Evolutionary conservation across 2,113 vertebrate genomes (phyloP), one percentile per base, ranked within the genome.

Genomic region (Dasyurus viverrinus): DNA sequence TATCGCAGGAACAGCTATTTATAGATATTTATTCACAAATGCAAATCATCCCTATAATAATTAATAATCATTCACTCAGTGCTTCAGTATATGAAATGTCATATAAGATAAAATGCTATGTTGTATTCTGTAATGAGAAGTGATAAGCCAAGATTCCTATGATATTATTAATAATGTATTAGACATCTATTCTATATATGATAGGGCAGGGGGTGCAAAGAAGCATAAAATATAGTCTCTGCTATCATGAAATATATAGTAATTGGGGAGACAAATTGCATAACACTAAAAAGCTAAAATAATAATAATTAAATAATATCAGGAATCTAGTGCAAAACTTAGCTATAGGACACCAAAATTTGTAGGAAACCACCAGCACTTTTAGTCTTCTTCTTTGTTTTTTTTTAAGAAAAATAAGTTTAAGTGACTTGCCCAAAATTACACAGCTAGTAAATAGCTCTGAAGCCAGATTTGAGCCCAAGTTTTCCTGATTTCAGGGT

Each of bases 11-110:
- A 84, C 1, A 84, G 96, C 92, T 94, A 53, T 97, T 93, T 76
- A 94, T 52, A 94, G 90, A 95, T 68, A 96, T 93, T 97, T 95
- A 95, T 93, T 96, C 94, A 96, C 54, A 52, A 92, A 76, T 94
- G 84, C 47, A 93, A 96, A 53, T 36, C 54, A 91, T 94, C 54
- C 92, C 93, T 94, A 96, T 53, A 92, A 92, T 47, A 97, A 95
- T 89, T 25, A 90, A 91, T 54, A 89, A 42, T 23, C 89, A 54
- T 90, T 97, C 96, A 96, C 93, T 96, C 93, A 96, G 94, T 96
- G 93, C 76, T 93, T 93, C 52, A 54, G 23, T 92, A 91, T 95
- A 46, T 91, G 30, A 84, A 36, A 50, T 48, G 27, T 55, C 92
- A 60, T 89, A 93, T 26, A 57, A 91, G 54, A 89, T 90, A 27